Base-by-base conservation (phyloP, 2,113 vertebrate species). In the Neogobius melanostomus region DNA sequence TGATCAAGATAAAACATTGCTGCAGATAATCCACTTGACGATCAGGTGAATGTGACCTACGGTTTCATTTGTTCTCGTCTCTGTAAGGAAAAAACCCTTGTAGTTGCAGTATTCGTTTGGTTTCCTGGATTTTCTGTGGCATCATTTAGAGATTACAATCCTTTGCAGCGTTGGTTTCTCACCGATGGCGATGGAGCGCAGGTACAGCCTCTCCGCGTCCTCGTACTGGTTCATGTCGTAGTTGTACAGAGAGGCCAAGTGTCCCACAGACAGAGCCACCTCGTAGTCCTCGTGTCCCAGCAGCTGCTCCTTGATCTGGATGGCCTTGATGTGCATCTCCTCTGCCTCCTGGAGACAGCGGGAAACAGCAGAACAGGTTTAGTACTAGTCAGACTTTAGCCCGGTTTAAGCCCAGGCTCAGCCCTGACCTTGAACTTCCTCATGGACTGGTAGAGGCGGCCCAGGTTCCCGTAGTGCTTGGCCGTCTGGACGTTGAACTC, bases 281-380 rank as follows among this genome's bases (percentile, higher is more conserved):
- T 99, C 98, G 1, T 99, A 99, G 92, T 99, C 97, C 79, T 99
- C 98, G 73, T 99, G 96, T 68, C 97, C 97, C 65, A 99, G 93
- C 9, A 99, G 94, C 86, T 99, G 97, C 88, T 99, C 98, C 92
- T 99, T 99, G 82, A 99, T 98, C 89, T 99, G 95, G 90, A 99
- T 99, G 67, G 98, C 97, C 91, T 99, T 99, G 85, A 99, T 97
- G 89, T 99, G 98, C 97, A 99, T 99, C 91, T 99, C 98, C 90
- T 99, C 98, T 7, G 98, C 98, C 86, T 98, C 98, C 98, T 99
- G 47, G 1, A 63, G 11, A 48, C 16, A 28, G 8, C 11, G n/a
- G 1, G n/a, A 17, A 8, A 57, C 43, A 14, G 8, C 57, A 44
- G 2, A 43, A 3, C 16, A 2, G 52, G 8, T 17, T 54, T 3